phyloP scores from a whole-genome alignment of 2,888 invertebrate species.

The Lathronympha strigana region DNA sequence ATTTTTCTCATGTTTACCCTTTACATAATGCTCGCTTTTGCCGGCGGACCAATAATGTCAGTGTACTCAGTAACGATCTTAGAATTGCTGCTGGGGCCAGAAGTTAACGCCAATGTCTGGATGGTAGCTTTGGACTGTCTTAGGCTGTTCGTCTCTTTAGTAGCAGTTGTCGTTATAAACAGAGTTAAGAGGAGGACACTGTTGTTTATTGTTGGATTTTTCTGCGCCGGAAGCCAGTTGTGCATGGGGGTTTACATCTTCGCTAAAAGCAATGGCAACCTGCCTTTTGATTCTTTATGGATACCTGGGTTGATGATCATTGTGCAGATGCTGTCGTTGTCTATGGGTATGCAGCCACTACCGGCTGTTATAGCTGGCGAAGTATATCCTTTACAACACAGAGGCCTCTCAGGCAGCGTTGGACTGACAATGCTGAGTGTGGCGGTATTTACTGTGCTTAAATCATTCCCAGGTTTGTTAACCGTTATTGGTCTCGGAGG shows the following conservation, averaged over 20 bases:
- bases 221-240: conserved; percentile 82
- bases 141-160: conserved; percentile 82
- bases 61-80: conserved; percentile 87
- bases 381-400: conserved; percentile 84
- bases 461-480: conserved; percentile 83
- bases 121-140: conserved; percentile 86
- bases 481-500: conserved; percentile 77
- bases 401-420: conserved; percentile 85
- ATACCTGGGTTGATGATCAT: conserved; percentile 77
- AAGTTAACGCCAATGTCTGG: conserved; percentile 85
- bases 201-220: conserved; percentile 82
- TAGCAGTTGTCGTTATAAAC: conserved; percentile 84
- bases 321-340: conserved; percentile 81
- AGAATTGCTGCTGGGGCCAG: conserved; percentile 77
- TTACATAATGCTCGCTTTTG: conserved; percentile 86
- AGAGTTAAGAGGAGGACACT: conserved; percentile 84
- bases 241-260: conserved; percentile 75
- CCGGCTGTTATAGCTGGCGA: conserved; percentile 89
- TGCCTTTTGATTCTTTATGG: conserved; percentile 66
- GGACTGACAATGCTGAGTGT: conserved; percentile 83
- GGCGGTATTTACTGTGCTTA: conserved; percentile 85
- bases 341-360: conserved; percentile 85
- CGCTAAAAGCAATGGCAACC: conserved; percentile 51
- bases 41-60: conserved; percentile 87
- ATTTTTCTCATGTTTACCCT: conserved; percentile 83